Evolutionary conservation across 2,888 invertebrate species (phyloP), one percentile per base, ranked within the genome.

Genomic region (Volucella bombylans): DNA sequence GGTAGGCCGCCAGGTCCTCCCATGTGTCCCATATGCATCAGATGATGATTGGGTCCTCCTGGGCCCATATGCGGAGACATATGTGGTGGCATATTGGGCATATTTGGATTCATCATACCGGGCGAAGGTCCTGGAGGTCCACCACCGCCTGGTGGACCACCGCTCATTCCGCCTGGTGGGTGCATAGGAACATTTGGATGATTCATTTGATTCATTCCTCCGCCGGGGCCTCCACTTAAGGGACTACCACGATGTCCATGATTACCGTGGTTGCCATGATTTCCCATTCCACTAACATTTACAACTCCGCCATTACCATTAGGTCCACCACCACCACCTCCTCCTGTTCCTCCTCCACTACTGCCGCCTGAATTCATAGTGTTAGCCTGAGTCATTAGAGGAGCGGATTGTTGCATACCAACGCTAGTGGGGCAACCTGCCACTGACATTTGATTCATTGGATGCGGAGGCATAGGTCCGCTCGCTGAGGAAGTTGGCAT

Each of bases 1-100:
- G 94, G 93, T 92, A 94, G 93, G 3, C 94, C 93, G n/a, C 94
- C 94, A 14, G 93, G 93, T 88, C 93, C 93, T 0, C 93, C 93
- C 90, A 91, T 90, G 59, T 87, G 87, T 38, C 87, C 88, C 88
- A 88, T 88, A 23, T 89, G 89, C 88, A 90, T 88, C 43, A 79
- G 69, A 54, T 86, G 86, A 38, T 77, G 77, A 83, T 87, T 82
- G 41, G 80, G 85, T 47, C 86, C 87, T n/a, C 87, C 86, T 2
- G 85, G 86, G 55, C 88, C 89, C 49, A 89, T 88, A 86, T 89
- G 90, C 2, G 88, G 90, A 52, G 74, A 79, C 79, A 86, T 79
- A 77, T 83, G 83, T 49, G 61, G 77, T 61, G 69, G 81, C 81
- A 83, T 77, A 64, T 80, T 79, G 54, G 79, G 76, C 8, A 90